Conservation (phyloP, 2,113 vertebrate species). For the Marcusenius ussheri region DNA sequence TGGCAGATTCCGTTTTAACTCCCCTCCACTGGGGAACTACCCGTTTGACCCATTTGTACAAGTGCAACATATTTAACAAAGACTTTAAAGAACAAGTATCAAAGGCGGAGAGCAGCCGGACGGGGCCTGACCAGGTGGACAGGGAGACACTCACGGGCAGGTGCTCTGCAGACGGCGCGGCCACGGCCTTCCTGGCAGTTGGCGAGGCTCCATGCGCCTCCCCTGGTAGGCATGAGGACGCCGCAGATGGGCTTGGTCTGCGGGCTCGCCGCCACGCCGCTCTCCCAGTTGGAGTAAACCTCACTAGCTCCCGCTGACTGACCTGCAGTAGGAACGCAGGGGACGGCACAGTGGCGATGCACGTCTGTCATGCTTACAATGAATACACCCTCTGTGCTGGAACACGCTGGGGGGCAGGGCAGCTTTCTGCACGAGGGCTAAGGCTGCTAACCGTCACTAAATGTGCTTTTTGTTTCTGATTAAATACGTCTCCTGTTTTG, state of each 20-base stretch:
- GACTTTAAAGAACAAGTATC: background rate
- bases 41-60: background rate
- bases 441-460: background rate
- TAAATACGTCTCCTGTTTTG: background rate
- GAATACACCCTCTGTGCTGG: background rate
- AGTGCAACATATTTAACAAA: background rate
- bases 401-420: background rate
- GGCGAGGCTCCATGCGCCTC: conserved; percentile 72
- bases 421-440: background rate
- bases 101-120: background rate
- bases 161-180: conserved; percentile 67
- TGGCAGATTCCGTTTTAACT: background rate
- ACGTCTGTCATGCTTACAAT: background rate
- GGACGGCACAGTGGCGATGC: background rate
- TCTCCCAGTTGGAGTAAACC: conserved; percentile 69
- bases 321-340: background rate
- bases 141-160: conserved; percentile 59
- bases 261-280: conserved; percentile 35
- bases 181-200: conserved; percentile 63
- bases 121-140: background rate
- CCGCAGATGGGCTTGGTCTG: conserved; percentile 60
- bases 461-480: background rate
- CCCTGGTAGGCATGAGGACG: conserved; percentile 60
- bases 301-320: conserved; percentile 42
- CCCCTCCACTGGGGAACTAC: background rate